Percentiles rank a stretch among this genome's conserved stretches.
Conservation (phyloP, 2,888 invertebrate genomes). For the Zhuqinia jingwanae region DNA sequence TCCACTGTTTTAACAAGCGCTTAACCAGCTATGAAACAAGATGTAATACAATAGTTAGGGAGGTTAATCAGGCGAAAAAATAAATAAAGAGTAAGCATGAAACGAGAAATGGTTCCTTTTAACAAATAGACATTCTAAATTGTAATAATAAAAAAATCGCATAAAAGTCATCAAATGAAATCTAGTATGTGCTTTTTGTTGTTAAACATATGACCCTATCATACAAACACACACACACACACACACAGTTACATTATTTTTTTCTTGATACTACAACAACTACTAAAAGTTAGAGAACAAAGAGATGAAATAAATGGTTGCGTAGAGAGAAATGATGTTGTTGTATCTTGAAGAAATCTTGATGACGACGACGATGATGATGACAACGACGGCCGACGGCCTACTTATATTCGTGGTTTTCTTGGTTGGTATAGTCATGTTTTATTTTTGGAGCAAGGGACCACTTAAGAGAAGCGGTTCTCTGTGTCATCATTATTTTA, state of each 20-base stretch:
- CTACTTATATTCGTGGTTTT: background rate
- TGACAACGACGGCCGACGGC: background rate
- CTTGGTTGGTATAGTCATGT: background rate
- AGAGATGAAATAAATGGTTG: background rate
- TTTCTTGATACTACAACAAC: background rate
- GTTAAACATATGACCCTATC: too few relatives aligned
- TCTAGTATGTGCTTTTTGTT: too few relatives aligned
- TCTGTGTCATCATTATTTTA: conserved; percentile 58
- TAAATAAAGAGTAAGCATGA: background rate
- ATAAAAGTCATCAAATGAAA: conserved; percentile 3
- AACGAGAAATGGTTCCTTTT: too few relatives aligned
- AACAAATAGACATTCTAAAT: background rate
- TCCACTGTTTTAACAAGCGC: too few relatives aligned
- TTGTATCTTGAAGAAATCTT: background rate
- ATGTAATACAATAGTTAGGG: background rate
- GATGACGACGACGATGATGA: background rate
- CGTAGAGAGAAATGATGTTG: background rate
- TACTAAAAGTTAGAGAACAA: background rate
- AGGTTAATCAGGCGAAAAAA: conserved; percentile 3
- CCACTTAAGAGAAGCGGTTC: conserved; percentile 65
- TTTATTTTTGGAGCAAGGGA: background rate
- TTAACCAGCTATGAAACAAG: too few relatives aligned
- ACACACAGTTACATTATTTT: background rate
- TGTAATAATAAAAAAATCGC: conserved; percentile 7
- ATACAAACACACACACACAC: too few relatives aligned